Evolutionary conservation across 2,888 invertebrate species (phyloP).

Genomic region (Microctonus aethiopoides): DNA sequence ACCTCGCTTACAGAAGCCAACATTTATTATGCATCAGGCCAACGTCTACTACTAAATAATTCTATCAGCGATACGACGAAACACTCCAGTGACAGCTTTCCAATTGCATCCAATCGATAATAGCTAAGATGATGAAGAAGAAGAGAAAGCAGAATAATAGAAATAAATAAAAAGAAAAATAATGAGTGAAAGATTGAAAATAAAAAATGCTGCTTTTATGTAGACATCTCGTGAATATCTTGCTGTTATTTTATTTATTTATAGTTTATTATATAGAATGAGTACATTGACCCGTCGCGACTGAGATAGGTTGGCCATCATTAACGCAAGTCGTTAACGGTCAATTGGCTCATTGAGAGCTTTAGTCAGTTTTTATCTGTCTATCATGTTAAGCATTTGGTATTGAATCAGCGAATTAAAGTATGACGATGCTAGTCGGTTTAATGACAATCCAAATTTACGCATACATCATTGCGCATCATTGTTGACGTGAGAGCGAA

Average conservation of each 20-base stretch:
- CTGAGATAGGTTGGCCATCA: conserved; percentile 25
- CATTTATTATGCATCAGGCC: conserved; percentile 25
- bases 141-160: neutral
- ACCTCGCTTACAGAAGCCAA: neutral
- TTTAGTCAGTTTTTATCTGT: neutral
- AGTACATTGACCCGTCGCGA: conserved; percentile 11
- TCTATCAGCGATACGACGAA: neutral
- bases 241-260: neutral
- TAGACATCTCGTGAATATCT: no score
- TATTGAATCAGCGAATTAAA: no score
- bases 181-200: neutral
- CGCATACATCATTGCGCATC: conserved; percentile 30
- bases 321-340: conserved; percentile 32
- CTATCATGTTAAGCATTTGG: no score
- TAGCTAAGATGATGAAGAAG: neutral
- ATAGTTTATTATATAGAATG: neutral
- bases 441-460: conserved; percentile 27
- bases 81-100: conserved; percentile 3
- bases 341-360: conserved; percentile 35
- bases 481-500: conserved; percentile 22
- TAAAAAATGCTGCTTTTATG: no score
- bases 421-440: conserved; percentile 10
- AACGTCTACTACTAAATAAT: conserved; percentile 15
- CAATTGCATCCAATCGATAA: conserved; percentile 12
- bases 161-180: neutral